phyloP scores from a whole-genome alignment of 2,113 vertebrate species.

The Cyrtonyx montezumae region DNA sequence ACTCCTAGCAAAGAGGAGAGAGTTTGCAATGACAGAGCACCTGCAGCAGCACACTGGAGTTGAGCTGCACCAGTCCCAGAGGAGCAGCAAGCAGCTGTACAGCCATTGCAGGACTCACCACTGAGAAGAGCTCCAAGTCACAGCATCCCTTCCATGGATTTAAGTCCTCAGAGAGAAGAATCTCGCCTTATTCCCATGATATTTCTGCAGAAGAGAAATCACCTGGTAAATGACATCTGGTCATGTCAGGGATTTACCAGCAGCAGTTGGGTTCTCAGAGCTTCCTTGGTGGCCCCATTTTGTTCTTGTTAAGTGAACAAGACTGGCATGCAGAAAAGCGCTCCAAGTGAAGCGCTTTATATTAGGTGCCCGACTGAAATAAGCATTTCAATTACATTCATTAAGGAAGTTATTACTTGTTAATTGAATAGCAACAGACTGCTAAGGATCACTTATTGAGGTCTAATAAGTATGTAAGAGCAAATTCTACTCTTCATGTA shows the following conservation, averaged over 20 bases:
- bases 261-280: background rate
- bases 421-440: constrained; percentile 86
- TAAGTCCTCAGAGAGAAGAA: constrained; percentile 3
- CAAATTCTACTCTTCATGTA: constrained; percentile 78
- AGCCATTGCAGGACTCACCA: background rate
- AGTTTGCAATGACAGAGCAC: background rate
- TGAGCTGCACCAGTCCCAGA: background rate
- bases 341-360: constrained; percentile 50
- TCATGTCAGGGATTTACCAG: background rate
- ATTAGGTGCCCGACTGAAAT: constrained; percentile 72
- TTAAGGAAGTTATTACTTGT: constrained; percentile 85
- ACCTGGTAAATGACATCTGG: background rate
- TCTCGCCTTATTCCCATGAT: background rate
- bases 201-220: constrained; percentile 17
- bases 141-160: background rate
- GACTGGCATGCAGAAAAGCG: constrained; percentile 46
- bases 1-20: background rate
- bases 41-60: background rate
- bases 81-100: background rate
- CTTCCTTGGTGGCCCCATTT: constrained; percentile 29
- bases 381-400: constrained; percentile 84
- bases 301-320: constrained; percentile 66
- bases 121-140: background rate
- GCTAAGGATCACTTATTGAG: constrained; percentile 82
- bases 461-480: constrained; percentile 81